Evolutionary conservation across 2,888 invertebrate genomes (phyloP), one percentile per base, ranked within the genome.

Genomic region (Troilus luridus): DNA sequence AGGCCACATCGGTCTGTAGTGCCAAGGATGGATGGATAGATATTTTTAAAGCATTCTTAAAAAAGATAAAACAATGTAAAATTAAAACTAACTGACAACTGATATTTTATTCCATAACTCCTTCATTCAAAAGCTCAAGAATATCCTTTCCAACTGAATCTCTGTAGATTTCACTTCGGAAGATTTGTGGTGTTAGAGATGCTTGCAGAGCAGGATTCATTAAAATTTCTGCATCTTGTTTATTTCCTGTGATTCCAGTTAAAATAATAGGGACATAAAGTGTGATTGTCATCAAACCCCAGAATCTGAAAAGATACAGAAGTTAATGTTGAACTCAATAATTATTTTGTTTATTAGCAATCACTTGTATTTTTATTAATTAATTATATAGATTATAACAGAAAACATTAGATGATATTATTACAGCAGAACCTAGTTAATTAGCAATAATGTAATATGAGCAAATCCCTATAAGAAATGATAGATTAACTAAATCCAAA

Each of bases 51-150:
- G 27, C 11, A 77, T 27, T 77, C 14, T 17, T 77, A 77, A 17
- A 77, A 27, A 8, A 7, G 27, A 27, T 27, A 27, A 12, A 77
- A 27, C 17, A 12, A 6, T 77, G 14, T 77, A 27, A 12, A 19
- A 27, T 77, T 77, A 27, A 12, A 81, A 81, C 1, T 17, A 19
- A 41, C 41, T 5, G n/a, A 56, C n/a, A 19, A 11, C 21, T 81
- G 24, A 64, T 62, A 41, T 21, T 41, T 81, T 14, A 85, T n/a
- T 85, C 85, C 56, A 85, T 56, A 12, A n/a, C 56, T 56, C 85
- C 85, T 85, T 41, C 85, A 58, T 85, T 85, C 6, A 85, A 41
- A 21, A 85, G 85, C 11, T 85, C 85, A 10, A 85, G 27, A 41
- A 85, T 54, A 56, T 85, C 85, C 19, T 56, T 10, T 24, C 56